Evolutionary conservation across 2,888 invertebrate species (phyloP), one percentile per base, ranked within the genome.

Genomic region (Lordiphosa andalusiaca): DNA sequence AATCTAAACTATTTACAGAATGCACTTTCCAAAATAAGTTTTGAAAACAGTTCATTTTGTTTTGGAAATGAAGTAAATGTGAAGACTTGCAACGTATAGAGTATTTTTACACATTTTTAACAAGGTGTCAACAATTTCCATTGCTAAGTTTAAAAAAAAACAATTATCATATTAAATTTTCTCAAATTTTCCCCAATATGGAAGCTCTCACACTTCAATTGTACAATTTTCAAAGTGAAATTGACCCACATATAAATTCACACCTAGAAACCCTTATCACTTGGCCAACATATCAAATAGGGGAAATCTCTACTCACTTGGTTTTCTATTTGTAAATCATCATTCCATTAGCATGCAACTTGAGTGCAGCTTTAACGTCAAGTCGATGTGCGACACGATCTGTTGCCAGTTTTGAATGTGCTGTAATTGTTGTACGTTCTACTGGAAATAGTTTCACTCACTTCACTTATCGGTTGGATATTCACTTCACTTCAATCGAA

Each of bases 381-480:
- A 69, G 54, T 55, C 50, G 50, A 51, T 62, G 52, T 54, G 30
- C 4, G 41, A 16, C 52, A 49, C 40, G 52, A 57, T 37, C 57
- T 47, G 39, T 57, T 57, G 42, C 44, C 30, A 25, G 49, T 33
- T 52, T 52, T 19, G 6, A 40, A 33, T 33, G 16, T 50, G 47
- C 16, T 48, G 51, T 42, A 44, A 38, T 35, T 44, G 46, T 37
- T 49, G 56, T n/a, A 67, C 53, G 55, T 67, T 70, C 76, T 75
- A 78, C 75, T 72, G 64, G 53, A 75, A 70, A 62, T 70, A 61
- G 70, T 72, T 67, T 65, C 67, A 56, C 65, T 61, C 35, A 57
- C 53, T 40, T 42, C 12, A 16, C 50, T 56, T 41, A 42, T 50
- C 65, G 42, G 52, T 57, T 53, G 47, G 52, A 60, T 53, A 42